Evolutionary conservation across 2,113 vertebrate species (phyloP).

Genomic region (Pelvicachromis taeniatus): DNA sequence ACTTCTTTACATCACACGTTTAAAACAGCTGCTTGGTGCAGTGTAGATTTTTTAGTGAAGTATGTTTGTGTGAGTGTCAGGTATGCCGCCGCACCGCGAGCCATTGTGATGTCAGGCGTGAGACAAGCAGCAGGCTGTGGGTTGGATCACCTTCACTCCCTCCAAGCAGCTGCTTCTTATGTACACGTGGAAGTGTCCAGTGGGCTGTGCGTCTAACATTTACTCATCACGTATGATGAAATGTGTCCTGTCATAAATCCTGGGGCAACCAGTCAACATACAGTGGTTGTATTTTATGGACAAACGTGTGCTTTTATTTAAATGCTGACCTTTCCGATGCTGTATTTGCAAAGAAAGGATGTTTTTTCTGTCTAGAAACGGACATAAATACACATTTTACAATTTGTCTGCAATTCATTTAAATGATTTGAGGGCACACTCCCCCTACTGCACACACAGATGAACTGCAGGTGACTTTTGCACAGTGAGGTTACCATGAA

Average conservation of each 20-base stretch:
- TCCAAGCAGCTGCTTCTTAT: accelerated
- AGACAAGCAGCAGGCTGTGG: not conserved
- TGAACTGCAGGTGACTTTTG: not conserved
- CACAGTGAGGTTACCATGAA: not conserved
- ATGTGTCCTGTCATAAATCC: not conserved
- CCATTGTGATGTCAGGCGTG: accelerated
- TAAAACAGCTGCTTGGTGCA: not conserved
- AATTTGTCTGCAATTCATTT: not conserved
- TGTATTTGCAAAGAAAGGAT: accelerated
- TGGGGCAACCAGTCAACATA: not conserved
- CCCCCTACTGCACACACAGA: not conserved
- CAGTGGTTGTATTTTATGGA: accelerated
- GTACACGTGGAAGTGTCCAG: not conserved
- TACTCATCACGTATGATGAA: not conserved
- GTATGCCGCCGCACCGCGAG: not conserved
- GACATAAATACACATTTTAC: not conserved
- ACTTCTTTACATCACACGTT: not conserved
- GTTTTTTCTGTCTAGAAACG: accelerated
- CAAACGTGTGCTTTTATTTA: not conserved
- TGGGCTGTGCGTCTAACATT: not conserved
- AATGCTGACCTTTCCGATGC: not conserved
- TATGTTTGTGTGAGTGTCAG: accelerated
- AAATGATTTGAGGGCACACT: not conserved
- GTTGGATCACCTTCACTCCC: not conserved
- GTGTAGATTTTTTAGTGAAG: not conserved